Conservation (phyloP, 2,888 invertebrate species). For the Athalia circularis region DNA sequence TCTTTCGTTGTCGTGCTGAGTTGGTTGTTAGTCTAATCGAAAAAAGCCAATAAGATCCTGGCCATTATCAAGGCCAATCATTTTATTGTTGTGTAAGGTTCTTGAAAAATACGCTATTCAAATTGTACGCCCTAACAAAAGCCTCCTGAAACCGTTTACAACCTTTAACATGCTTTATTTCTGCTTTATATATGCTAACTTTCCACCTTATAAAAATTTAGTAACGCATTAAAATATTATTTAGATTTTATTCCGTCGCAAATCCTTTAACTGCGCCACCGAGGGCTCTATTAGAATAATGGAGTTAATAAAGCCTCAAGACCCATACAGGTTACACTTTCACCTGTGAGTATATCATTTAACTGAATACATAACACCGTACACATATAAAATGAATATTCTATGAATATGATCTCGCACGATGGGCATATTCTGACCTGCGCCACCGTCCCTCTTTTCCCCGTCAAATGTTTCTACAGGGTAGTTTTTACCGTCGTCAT, state of each 20-base stretch:
- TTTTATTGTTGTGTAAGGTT: background rate
- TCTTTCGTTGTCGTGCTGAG: background rate
- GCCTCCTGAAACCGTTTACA: conserved; percentile 34
- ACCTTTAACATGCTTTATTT: conserved; percentile 40
- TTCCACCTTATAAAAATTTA: conserved; percentile 44
- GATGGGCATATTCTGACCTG: no score
- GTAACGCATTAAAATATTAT: conserved; percentile 47
- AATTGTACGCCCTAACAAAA: conserved; percentile 8
- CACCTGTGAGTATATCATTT: no score
- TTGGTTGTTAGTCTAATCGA: background rate
- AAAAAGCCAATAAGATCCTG: background rate
- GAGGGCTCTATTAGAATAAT: conserved; percentile 43
- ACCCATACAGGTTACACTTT: background rate
- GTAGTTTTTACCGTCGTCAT: no score
- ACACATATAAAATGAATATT: no score
- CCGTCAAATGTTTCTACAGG: no score
- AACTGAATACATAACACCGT: no score
- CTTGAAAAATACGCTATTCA: conserved; percentile 13
- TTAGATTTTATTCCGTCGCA: conserved; percentile 45
- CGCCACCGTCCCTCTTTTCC: no score
- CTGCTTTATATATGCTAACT: conserved; percentile 32
- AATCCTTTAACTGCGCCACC: conserved; percentile 37
- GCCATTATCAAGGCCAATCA: background rate
- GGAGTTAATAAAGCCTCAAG: conserved; percentile 38
- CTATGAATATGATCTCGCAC: no score